Percentiles rank a stretch among this genome's conserved stretches.
Conservation (phyloP, 2,888 invertebrate genomes). For the Lasioglossum zephyrum region DNA sequence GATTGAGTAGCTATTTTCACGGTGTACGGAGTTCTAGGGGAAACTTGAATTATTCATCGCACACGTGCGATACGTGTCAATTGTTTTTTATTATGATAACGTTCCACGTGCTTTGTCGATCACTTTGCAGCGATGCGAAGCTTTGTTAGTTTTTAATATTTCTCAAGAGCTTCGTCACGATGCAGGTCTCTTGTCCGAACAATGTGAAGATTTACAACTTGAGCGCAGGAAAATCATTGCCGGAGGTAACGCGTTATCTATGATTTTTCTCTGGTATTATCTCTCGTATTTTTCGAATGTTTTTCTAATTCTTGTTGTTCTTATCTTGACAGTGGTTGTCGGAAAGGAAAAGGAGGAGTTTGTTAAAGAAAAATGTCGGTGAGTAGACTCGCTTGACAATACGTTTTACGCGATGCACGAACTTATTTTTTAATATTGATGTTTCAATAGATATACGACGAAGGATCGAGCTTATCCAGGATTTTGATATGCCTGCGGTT, state of each 20-base stretch:
- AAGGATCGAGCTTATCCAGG: constrained; percentile 98
- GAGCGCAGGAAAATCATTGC: constrained; percentile 97
- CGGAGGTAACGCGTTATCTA: constrained; percentile 90
- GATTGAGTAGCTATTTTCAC: too few relatives aligned
- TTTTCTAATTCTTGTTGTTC: neutral
- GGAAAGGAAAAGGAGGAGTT: constrained; percentile 91
- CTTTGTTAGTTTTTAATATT: constrained; percentile 12
- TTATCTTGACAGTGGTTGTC: constrained; percentile 91
- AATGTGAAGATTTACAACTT: constrained; percentile 99
- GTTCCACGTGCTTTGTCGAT: constrained; percentile 24
- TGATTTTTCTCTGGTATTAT: constrained; percentile 29
- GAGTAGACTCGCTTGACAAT: constrained; percentile 66
- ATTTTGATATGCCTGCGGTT: constrained; percentile 99
- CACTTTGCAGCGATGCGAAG: neutral
- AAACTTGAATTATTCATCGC: neutral
- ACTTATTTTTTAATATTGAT: neutral
- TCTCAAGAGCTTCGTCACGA: constrained; percentile 82
- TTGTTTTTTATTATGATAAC: constrained; percentile 4
- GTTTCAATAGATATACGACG: constrained; percentile 90
- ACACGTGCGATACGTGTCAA: neutral
- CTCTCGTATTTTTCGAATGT: constrained; percentile 43
- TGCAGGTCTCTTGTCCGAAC: constrained; percentile 97
- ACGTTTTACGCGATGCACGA: neutral
- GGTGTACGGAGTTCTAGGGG: too few relatives aligned
- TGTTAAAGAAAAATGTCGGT: constrained; percentile 94